Evolutionary conservation across 2,888 invertebrate species (phyloP).

Genomic region (Drosophila robusta): DNA sequence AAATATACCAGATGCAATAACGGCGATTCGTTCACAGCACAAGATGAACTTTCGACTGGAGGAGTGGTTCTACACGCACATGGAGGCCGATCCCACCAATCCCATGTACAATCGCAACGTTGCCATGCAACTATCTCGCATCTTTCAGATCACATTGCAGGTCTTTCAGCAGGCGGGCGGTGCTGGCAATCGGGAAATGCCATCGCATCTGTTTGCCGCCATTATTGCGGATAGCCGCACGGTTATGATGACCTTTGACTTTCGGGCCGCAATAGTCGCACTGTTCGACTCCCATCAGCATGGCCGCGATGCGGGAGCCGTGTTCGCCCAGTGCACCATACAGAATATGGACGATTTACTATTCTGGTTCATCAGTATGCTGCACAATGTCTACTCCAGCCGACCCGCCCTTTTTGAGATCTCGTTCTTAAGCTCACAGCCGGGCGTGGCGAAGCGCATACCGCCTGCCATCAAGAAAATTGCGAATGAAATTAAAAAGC

Average conservation of each 20-base stretch:
- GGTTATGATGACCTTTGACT: slow-evolving; percentile 78
- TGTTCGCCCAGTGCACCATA: slow-evolving; percentile 75
- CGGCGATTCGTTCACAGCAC: slow-evolving; percentile 83
- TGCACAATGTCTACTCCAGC: slow-evolving; percentile 76
- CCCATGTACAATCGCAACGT: slow-evolving; percentile 72
- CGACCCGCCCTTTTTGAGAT: slow-evolving; percentile 78
- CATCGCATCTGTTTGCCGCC: slow-evolving; percentile 74
- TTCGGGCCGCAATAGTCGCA: slow-evolving; percentile 71
- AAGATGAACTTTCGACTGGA: slow-evolving; percentile 73
- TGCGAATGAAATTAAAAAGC: slow-evolving; percentile 65
- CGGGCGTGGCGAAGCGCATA: slow-evolving; percentile 70
- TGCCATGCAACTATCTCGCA: slow-evolving; percentile 71
- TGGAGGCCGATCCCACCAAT: slow-evolving; percentile 75
- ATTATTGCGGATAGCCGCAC: slow-evolving; percentile 82
- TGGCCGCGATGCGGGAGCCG: slow-evolving; percentile 77
- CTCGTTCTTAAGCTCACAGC: slow-evolving; percentile 77
- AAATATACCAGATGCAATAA: slow-evolving; percentile 86
- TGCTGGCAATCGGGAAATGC: slow-evolving; percentile 22
- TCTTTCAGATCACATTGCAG: slow-evolving; percentile 76
- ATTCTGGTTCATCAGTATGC: slow-evolving; percentile 79
- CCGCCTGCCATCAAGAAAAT: slow-evolving; percentile 71
- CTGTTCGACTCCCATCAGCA: slow-evolving; percentile 82
- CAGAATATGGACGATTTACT: slow-evolving; percentile 71
- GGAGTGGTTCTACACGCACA: slow-evolving; percentile 82
- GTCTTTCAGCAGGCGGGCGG: slow-evolving; percentile 64